phyloP scores from a whole-genome alignment of 53 echinoderm and acorn worm genomes.

The Stichopus horrens region DNA sequence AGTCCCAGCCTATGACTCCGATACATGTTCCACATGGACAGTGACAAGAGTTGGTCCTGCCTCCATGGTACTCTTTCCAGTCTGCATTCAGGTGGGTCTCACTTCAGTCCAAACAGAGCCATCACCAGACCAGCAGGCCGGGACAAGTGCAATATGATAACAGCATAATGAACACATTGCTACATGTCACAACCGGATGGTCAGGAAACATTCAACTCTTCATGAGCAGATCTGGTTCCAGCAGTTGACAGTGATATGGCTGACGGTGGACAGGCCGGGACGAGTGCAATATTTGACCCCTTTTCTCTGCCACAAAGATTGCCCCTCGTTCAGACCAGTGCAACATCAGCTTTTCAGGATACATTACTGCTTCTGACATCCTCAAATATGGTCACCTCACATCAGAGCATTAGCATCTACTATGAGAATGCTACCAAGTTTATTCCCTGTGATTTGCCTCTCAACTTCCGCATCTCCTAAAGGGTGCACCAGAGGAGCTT shows the following conservation, averaged over 20 bases:
- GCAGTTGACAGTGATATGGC: neutral
- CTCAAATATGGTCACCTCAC: neutral
- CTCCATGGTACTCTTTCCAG: neutral
- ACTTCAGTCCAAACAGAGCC: neutral
- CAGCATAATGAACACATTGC: conserved; percentile 51
- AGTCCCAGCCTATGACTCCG: no score
- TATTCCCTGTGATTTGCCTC: no score
- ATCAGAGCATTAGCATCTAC: neutral
- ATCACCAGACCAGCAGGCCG: conserved; percentile 63
- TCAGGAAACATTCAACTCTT: neutral
- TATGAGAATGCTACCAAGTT: no score
- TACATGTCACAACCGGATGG: conserved; percentile 54
- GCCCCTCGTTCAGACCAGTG: conserved; percentile 62
- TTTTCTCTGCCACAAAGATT: conserved; percentile 37
- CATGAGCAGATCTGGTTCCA: neutral
- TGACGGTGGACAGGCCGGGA: conserved; percentile 73
- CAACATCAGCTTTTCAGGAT: conserved; percentile 38
- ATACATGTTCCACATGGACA: no score
- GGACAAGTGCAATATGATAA: conserved; percentile 82
- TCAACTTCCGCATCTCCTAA: no score
- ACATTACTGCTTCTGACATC: neutral
- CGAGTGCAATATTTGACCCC: conserved; percentile 73
- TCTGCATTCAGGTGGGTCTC: neutral
- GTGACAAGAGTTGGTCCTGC: no score
- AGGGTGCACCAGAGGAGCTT: no score